These are phyloP conservation scores for Sinopyrophorus schimmeli DNA, from an alignment of 2,888 invertebrate species.

Conservation along the genomic window DNA sequence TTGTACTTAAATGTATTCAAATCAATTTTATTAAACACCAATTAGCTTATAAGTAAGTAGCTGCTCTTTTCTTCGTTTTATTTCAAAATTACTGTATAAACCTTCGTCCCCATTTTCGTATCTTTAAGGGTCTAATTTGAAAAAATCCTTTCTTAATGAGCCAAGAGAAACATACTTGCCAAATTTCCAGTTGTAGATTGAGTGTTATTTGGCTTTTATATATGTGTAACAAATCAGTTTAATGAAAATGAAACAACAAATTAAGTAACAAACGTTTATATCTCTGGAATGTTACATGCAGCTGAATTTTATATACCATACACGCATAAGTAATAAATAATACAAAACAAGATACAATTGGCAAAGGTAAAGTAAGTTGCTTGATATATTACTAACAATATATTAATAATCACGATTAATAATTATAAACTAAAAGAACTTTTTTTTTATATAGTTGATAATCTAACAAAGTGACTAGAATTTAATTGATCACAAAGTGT, in stretches of 20 bases:
- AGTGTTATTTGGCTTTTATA: too few relatives aligned
- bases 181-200: too few relatives aligned
- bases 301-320: constrained; percentile 38
- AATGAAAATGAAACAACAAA: constrained; percentile 1
- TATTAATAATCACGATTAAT: constrained; percentile 24
- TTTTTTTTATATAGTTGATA: constrained; percentile 16
- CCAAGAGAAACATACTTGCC: too few relatives aligned
- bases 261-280: constrained; percentile 52
- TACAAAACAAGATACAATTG: constrained; percentile 28
- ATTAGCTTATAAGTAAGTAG: too few relatives aligned
- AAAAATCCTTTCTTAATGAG: too few relatives aligned
- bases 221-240: too few relatives aligned
- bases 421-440: constrained; percentile 24
- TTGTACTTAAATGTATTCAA: too few relatives aligned
- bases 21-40: too few relatives aligned
- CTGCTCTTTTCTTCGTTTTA: too few relatives aligned
- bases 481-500: constrained; percentile 49
- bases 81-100: too few relatives aligned
- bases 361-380: constrained; percentile 24
- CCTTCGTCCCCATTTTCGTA: too few relatives aligned
- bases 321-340: constrained; percentile 36
- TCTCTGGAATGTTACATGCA: constrained; percentile 54
- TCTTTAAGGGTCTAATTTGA: too few relatives aligned
- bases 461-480: constrained; percentile 50
- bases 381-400: constrained; percentile 16